phyloP scores from a whole-genome alignment of 2,797 vertebrate genomes.

The Falco peregrinus region DNA sequence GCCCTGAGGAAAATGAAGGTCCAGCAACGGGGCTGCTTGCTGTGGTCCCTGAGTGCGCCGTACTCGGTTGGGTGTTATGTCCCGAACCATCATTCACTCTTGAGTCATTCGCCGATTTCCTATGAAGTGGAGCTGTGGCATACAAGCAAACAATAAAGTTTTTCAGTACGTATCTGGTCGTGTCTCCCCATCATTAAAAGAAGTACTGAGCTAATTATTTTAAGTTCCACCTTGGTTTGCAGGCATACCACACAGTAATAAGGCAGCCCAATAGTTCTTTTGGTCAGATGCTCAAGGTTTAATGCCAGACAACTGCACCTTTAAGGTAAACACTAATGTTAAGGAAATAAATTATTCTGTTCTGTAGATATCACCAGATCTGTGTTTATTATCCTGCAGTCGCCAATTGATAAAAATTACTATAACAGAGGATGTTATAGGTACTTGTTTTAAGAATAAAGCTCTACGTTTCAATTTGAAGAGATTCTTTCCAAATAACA shows the following conservation, averaged over 20 bases:
- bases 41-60: slow-evolving; percentile 59
- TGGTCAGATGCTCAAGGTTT: background rate
- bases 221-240: background rate
- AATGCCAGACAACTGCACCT: background rate
- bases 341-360: background rate
- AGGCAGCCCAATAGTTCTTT: background rate
- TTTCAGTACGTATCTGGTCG: background rate
- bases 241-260: background rate
- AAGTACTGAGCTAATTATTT: background rate
- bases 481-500: background rate
- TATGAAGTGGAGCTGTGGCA: slow-evolving; percentile 75
- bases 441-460: background rate
- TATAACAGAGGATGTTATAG: fast-evolving
- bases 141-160: background rate
- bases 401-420: background rate
- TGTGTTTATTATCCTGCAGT: background rate
- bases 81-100: slow-evolving; percentile 57
- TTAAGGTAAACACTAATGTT: background rate
- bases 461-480: background rate
- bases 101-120: slow-evolving; percentile 39
- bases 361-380: background rate
- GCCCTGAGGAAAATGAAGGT: slow-evolving; percentile 46
- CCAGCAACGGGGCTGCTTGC: slow-evolving; percentile 40
- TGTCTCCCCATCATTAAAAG: background rate
- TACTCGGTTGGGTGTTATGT: slow-evolving; percentile 19